A percentile compares a stretch with the other conserved stretches of the same genome.
phyloP scores from a whole-genome alignment of 2,888 invertebrate species.

The Acleris laterana region DNA sequence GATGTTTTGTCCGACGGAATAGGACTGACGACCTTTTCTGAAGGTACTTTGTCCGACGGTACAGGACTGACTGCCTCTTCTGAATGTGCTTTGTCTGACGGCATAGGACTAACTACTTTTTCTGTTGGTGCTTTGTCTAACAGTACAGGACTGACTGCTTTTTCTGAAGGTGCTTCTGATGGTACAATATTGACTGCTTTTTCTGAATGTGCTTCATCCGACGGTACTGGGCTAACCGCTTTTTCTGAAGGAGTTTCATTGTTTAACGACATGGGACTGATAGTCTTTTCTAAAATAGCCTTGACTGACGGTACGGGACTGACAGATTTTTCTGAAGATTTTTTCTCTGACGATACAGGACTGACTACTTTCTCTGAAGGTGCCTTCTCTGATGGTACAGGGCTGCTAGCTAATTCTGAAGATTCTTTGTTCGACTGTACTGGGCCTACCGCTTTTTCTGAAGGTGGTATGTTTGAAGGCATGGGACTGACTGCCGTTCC shows the following conservation, averaged over 20 bases:
- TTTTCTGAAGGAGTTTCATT: neutral
- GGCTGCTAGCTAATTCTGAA: conserved; percentile 21
- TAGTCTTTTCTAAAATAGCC: no score
- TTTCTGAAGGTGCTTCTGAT: conserved; percentile 8
- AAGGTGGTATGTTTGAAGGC: neutral
- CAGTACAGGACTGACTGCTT: conserved; percentile 8
- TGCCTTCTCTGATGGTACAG: neutral
- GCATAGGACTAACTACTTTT: no score
- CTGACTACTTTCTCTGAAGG: neutral
- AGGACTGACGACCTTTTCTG: conserved; percentile 25
- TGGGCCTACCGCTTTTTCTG: conserved; percentile 12
- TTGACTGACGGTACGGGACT: no score
- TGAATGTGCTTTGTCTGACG: conserved; percentile 2
- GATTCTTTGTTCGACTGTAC: neutral
- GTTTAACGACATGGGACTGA: no score
- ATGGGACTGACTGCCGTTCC: conserved; percentile 23
- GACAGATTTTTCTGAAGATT: conserved; percentile 16
- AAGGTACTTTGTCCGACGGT: conserved; percentile 23
- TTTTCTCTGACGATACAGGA: neutral
- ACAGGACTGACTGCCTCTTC: conserved; percentile 26
- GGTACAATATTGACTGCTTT: conserved; percentile 3
- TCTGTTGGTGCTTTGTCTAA: neutral
- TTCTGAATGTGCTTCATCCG: no score
- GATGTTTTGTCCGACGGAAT: conserved; percentile 7
- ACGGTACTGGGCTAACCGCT: conserved; percentile 11